Evolutionary conservation across 2,888 invertebrate genomes (phyloP), one percentile per base, ranked within the genome.

Genomic region (Achlya flavicornis): DNA sequence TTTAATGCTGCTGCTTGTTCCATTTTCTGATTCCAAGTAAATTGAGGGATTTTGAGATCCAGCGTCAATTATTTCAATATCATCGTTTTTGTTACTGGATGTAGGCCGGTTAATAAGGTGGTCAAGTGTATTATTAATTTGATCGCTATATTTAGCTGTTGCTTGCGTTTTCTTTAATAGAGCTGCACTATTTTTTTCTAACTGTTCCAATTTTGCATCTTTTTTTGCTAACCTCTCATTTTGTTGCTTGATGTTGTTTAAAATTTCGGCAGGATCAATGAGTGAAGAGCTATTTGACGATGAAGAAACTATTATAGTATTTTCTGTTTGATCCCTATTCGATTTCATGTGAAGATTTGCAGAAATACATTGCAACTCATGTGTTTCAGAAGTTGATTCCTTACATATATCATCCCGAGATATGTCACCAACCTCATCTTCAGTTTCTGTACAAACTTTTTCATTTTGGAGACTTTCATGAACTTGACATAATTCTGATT

Each of bases 341-440:
- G n/a, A 53, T n/a, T 19, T 10, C 3, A 7, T n/a, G 3, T 3
- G 19, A 4, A 53, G 16, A n/a, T 53, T 53, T 53, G 4, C 53
- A 53, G 16, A 10, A 19, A 53, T 10, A 19, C 16, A 16, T 19
- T 53, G 4, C 19, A 0, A n/a, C 46, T 46, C 4, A 19, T 19
- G 53, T 19, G 53, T 19, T 16, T 53, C 53, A 10, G 53, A 53
- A 19, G 53, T 19, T 53, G 8, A 81, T 68, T 91, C 90, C 63
- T 85, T 84, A 61, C 78, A 73, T 61, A 41, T 41, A 12, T 41
- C 41, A 41, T 41, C 41, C 41, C 41, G 41, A 41, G 41, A 41
- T 41, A 91, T 88, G 62, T 92, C 91, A 66, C 85, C 82, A 61
- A 85, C 72, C 78, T 91, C 91, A 70, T 93, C 91, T 80, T 91